Percentiles rank a stretch among this genome's conserved stretches.
Evolutionary conservation across 1,140 invertebrate genomes (phyloP).

Genomic region (Orussus abietinus): DNA sequence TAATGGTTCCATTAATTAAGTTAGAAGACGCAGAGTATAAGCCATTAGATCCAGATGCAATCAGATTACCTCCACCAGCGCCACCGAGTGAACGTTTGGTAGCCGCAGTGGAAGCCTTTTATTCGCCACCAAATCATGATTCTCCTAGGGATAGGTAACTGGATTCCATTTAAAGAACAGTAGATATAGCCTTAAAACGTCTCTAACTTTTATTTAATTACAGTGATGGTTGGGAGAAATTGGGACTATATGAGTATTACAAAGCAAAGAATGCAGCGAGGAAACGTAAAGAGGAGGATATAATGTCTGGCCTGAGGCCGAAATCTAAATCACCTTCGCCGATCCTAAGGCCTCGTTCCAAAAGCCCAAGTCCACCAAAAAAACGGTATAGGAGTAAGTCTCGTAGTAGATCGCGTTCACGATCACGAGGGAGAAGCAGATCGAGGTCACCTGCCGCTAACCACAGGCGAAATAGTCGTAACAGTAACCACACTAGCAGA

Average conservation of each 20-base stretch:
- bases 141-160: constrained; percentile 86
- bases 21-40: constrained; percentile 88
- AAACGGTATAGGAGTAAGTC: constrained; percentile 68
- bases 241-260: constrained; percentile 96
- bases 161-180: constrained; percentile 7
- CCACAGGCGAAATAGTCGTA: constrained; percentile 39
- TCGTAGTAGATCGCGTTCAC: constrained; percentile 53
- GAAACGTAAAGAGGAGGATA: constrained; percentile 85
- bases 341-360: constrained; percentile 60
- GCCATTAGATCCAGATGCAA: constrained; percentile 82
- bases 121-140: constrained; percentile 88
- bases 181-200: background rate
- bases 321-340: constrained; percentile 73
- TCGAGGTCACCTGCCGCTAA: constrained; percentile 58
- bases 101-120: constrained; percentile 93
- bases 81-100: constrained; percentile 88
- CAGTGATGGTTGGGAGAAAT: constrained; percentile 96
- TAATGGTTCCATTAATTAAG: constrained; percentile 92
- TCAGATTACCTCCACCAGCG: constrained; percentile 87
- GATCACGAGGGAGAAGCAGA: constrained; percentile 51
- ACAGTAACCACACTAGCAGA: constrained; percentile 32
- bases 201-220: constrained; percentile 25
- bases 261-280: constrained; percentile 89
- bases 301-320: constrained; percentile 64
- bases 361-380: constrained; percentile 69